These are phyloP conservation scores for Hoplostethus atlanticus DNA, from an alignment of 2,797 vertebrate species.

Conservation along the genomic window DNA sequence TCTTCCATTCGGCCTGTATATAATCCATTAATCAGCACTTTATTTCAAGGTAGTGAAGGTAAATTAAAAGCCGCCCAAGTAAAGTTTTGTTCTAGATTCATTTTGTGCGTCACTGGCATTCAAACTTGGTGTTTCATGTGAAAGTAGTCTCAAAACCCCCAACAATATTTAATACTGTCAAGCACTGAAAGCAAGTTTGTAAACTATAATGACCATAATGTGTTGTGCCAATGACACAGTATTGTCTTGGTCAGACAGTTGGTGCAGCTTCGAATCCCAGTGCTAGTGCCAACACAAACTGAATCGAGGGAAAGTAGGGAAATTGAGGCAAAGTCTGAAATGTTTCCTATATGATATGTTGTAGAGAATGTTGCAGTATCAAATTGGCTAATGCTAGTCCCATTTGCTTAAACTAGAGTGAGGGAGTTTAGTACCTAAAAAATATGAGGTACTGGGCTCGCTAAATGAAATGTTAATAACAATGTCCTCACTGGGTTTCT, in stretches of 20 bases:
- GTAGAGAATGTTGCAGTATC: too few relatives aligned
- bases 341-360: too few relatives aligned
- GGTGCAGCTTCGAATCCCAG: too few relatives aligned
- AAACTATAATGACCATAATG: constrained; percentile 44
- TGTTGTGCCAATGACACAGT: constrained; percentile 28
- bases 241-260: background rate
- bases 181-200: constrained; percentile 35
- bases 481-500: background rate
- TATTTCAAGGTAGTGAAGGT: too few relatives aligned
- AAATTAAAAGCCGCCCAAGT: background rate
- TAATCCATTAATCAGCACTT: too few relatives aligned
- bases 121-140: constrained; percentile 17
- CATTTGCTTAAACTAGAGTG: constrained; percentile 22
- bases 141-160: background rate
- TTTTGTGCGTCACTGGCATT: constrained; percentile 15
- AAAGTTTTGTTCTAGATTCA: constrained; percentile 43
- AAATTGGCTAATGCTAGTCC: constrained; percentile 1
- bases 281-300: too few relatives aligned
- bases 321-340: too few relatives aligned
- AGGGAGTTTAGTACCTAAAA: constrained; percentile 31
- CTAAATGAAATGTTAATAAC: constrained; percentile 56
- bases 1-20: constrained; percentile 53
- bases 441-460: constrained; percentile 36
- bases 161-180: constrained; percentile 26
- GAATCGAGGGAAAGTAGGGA: too few relatives aligned